Conservation (phyloP, 23 tunicate genomes). For the Diplosoma virens region DNA sequence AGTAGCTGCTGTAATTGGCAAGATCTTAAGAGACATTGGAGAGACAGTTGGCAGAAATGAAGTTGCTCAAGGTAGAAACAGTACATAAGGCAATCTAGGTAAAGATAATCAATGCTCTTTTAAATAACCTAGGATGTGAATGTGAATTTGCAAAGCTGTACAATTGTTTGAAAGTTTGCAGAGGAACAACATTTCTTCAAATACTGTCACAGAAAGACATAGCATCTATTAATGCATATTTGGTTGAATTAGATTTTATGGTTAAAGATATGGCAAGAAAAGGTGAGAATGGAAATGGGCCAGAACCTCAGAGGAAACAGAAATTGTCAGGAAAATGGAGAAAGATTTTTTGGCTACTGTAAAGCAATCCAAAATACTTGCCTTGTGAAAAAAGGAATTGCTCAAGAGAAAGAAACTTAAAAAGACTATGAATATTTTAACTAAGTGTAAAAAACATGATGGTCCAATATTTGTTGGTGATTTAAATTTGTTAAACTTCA, state of each 20-base stretch:
- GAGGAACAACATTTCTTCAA: background rate
- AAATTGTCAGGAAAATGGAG: background rate
- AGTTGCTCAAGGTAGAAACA: background rate
- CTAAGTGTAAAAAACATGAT: no score
- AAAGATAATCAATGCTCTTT: background rate
- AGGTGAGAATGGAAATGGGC: slow-evolving; percentile 4
- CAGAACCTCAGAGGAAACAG: background rate
- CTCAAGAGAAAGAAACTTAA: background rate
- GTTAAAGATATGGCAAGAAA: slow-evolving; percentile 1
- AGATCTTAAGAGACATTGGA: background rate
- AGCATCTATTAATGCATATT: background rate
- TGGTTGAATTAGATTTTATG: background rate
- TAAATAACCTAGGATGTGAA: background rate
- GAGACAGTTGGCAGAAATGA: background rate
- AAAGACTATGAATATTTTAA: background rate
- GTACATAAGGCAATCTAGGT: background rate
- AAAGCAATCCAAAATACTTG: no score
- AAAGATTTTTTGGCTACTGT: background rate
- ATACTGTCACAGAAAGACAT: slow-evolving; percentile 1
- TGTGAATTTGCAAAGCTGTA: background rate
- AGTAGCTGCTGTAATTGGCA: background rate
- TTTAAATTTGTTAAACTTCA: no score
- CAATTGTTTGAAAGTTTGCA: background rate
- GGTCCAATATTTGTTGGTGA: no score
- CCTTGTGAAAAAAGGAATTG: background rate